These are phyloP conservation scores for Saccostrea cuccullata DNA, from an alignment of 1,140 invertebrate species.

Conservation along the genomic window DNA sequence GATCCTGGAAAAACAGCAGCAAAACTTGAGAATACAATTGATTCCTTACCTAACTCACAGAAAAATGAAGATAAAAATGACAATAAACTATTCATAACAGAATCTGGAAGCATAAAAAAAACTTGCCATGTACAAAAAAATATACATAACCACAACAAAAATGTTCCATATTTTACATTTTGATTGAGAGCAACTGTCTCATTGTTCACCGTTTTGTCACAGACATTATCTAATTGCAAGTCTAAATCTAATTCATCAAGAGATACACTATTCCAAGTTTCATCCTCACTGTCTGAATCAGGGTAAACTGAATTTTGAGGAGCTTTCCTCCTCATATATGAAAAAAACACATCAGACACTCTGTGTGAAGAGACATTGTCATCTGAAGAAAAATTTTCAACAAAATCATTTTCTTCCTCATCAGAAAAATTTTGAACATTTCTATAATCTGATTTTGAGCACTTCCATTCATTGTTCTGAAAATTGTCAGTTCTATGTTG, in stretches of 20 bases:
- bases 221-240: neutral
- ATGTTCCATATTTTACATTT: neutral
- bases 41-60: neutral
- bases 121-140: constrained; percentile 49
- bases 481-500: constrained; percentile 15
- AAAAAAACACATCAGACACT: neutral
- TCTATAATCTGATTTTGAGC: neutral
- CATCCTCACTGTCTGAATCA: constrained; percentile 21
- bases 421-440: neutral
- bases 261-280: constrained; percentile 21
- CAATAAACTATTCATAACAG: neutral
- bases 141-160: constrained; percentile 40
- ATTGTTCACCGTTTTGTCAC: neutral
- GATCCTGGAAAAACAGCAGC: constrained; percentile 37
- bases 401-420: neutral
- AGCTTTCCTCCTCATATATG: neutral
- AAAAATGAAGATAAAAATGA: constrained; percentile 41
- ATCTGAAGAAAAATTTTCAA: neutral
- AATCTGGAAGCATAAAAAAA: constrained; percentile 26
- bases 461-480: constrained; percentile 19
- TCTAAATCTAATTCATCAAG: constrained; percentile 20
- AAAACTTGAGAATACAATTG: neutral
- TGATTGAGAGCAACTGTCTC: neutral
- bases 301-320: neutral
- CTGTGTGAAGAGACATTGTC: neutral